phyloP scores from a whole-genome alignment of 2,888 invertebrate genomes.

The Neoitamus cyanurus region DNA sequence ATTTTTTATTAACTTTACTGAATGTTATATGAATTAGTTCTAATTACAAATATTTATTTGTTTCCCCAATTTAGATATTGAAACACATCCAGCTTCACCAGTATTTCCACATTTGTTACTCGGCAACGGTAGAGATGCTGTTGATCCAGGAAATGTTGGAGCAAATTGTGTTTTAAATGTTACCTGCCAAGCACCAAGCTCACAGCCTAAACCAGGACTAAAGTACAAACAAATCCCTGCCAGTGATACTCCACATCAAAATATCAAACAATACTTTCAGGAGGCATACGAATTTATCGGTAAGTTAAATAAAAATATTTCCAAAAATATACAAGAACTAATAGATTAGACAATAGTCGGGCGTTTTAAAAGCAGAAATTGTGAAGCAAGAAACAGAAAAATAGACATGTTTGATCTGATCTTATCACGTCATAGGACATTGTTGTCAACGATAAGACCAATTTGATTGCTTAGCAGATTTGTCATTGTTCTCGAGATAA shows the following conservation, averaged over 20 bases:
- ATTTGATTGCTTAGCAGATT: neutral
- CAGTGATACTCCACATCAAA: slow-evolving; percentile 84
- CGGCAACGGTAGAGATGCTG: slow-evolving; percentile 85
- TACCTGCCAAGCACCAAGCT: slow-evolving; percentile 76
- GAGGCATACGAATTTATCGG: slow-evolving; percentile 89
- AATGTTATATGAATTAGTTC: too few relatives aligned
- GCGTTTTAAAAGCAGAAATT: too few relatives aligned
- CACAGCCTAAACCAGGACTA: slow-evolving; percentile 73
- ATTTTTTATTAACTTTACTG: too few relatives aligned
- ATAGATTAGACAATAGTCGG: too few relatives aligned
- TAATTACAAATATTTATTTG: neutral
- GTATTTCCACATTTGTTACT: slow-evolving; percentile 84
- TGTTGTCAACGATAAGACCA: neutral
- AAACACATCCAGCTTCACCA: slow-evolving; percentile 80
- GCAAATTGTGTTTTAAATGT: slow-evolving; percentile 85
- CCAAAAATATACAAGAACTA: neutral
- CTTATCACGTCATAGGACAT: neutral
- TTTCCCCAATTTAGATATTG: slow-evolving; percentile 69
- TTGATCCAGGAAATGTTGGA: slow-evolving; percentile 76
- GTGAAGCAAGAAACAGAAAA: neutral
- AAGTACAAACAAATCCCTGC: slow-evolving; percentile 83
- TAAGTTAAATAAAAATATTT: slow-evolving; percentile 66
- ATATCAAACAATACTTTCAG: slow-evolving; percentile 88
- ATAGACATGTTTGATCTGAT: neutral
- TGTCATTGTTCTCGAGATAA: neutral